phyloP scores from a whole-genome alignment of 2,113 vertebrate genomes.

The Tauraco erythrolophus region DNA sequence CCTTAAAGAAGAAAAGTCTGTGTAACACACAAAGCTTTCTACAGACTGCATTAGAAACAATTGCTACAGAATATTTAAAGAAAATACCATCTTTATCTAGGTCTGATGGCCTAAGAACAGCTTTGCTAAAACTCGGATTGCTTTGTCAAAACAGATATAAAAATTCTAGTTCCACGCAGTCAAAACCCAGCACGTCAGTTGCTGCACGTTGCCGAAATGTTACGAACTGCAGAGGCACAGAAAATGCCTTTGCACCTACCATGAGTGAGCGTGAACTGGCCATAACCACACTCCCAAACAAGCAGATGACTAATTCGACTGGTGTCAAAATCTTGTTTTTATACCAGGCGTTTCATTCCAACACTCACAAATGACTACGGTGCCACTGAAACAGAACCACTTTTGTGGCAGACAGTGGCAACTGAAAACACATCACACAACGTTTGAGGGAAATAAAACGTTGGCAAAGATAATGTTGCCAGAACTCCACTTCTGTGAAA shows the following conservation, averaged over 20 bases:
- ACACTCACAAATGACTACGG: conserved; percentile 35
- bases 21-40: not conserved
- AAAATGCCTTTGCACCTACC: not conserved
- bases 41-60: not conserved
- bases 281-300: not conserved
- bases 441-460: not conserved
- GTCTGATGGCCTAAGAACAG: not conserved
- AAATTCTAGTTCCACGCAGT: not conserved
- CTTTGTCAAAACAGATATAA: not conserved
- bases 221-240: not conserved
- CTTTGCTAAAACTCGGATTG: not conserved
- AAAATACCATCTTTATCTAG: not conserved
- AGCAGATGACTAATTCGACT: not conserved
- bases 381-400: conserved; percentile 42
- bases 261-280: not conserved
- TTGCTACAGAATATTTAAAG: not conserved
- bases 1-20: not conserved
- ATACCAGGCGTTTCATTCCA: conserved; percentile 9
- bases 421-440: not conserved
- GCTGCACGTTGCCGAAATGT: accelerated
- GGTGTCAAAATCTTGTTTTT: conserved; percentile 1
- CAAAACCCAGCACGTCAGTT: not conserved
- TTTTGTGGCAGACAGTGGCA: conserved; percentile 44
- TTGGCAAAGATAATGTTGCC: conserved; percentile 16
- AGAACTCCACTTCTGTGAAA: not conserved